Conservation (phyloP, 2,797 vertebrate species). For the Tamandua tetradactyla region DNA sequence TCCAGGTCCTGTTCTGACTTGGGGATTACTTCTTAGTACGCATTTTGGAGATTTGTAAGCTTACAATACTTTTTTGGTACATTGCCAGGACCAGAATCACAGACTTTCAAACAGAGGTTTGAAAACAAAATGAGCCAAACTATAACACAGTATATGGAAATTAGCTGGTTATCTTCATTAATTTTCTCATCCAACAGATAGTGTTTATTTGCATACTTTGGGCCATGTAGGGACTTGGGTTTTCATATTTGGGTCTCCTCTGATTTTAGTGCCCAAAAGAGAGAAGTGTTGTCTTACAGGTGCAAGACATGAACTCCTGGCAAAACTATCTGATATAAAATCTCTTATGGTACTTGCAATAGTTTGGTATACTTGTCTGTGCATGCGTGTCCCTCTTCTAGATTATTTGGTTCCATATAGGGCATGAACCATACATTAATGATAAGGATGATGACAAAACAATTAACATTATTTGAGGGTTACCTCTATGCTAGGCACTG, state of each 20-base stretch:
- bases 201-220: background rate
- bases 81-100: background rate
- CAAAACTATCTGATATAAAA: background rate
- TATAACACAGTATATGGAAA: background rate
- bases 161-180: background rate
- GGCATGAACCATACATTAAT: background rate
- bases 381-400: background rate
- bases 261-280: background rate
- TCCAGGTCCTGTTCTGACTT: background rate
- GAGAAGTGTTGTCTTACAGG: background rate
- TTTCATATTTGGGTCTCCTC: background rate
- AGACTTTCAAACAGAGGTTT: background rate
- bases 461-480: background rate
- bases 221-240: background rate
- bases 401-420: background rate
- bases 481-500: fast-evolving
- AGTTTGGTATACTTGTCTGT: background rate
- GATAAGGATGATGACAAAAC: background rate
- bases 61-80: background rate
- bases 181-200: background rate
- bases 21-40: background rate
- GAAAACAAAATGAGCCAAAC: background rate
- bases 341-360: background rate
- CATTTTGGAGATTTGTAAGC: background rate
- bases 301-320: background rate